Conservation (phyloP, 2,113 vertebrate species). For the Nicator chloris region DNA sequence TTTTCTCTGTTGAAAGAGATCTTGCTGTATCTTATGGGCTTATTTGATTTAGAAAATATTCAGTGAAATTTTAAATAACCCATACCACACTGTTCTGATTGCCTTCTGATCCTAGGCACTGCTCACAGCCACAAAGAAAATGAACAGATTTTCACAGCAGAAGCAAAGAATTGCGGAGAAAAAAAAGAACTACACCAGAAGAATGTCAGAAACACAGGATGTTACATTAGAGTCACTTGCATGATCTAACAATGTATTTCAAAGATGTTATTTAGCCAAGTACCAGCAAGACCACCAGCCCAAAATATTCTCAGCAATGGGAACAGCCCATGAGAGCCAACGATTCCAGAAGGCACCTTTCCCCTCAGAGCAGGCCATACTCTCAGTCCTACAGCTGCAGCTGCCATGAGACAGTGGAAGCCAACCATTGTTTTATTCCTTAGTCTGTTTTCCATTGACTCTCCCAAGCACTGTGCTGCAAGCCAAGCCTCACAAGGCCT, state of each 20-base stretch:
- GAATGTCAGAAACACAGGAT: neutral
- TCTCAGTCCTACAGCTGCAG: neutral
- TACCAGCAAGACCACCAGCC: neutral
- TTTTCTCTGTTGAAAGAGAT: neutral
- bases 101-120: neutral
- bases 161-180: neutral
- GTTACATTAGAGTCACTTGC: neutral
- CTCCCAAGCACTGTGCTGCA: neutral
- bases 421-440: neutral
- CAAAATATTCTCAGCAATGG: neutral
- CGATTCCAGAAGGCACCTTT: accelerated
- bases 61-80: neutral
- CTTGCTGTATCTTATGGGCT: neutral
- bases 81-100: neutral
- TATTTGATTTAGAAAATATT: neutral
- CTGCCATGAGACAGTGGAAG: neutral
- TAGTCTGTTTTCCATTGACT: neutral
- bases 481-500: neutral
- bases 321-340: neutral
- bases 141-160: neutral
- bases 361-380: neutral
- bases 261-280: neutral
- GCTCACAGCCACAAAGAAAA: neutral
- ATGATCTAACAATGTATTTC: neutral
- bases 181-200: neutral